Percentiles rank a stretch among this genome's conserved stretches.
Conservation (phyloP, 2,888 invertebrate genomes). For the Harpagoxenus sublaevis region DNA sequence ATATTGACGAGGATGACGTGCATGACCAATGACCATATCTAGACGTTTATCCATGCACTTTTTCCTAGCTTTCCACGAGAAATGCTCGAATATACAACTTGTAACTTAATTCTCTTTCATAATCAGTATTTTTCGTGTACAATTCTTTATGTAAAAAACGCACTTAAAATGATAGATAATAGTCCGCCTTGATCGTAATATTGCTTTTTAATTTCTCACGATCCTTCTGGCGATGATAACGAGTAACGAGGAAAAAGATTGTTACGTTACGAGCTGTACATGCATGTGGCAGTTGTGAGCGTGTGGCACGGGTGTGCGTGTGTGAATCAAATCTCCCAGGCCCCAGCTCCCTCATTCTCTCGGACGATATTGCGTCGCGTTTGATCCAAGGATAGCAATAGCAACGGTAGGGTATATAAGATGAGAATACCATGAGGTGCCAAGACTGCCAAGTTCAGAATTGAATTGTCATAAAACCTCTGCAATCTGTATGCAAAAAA, state of each 20-base stretch:
- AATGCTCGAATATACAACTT: not conserved
- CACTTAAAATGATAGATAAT: not conserved
- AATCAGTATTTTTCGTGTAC: not conserved
- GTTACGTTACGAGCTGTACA: not conserved
- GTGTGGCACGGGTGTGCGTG: too few relatives aligned
- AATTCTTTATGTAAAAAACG: not conserved
- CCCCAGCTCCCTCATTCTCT: not conserved
- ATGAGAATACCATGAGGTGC: not conserved
- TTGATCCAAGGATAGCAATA: conserved; percentile 25
- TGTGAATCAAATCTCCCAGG: not conserved
- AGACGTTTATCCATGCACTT: not conserved
- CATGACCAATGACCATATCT: too few relatives aligned
- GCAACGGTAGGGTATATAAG: not conserved
- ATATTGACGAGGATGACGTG: not conserved
- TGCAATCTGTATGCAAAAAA: not conserved
- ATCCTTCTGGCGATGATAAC: not conserved
- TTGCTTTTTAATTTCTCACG: not conserved
- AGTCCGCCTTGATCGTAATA: not conserved
- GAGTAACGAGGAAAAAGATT: not conserved
- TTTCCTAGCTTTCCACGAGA: not conserved
- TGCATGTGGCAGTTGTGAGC: not conserved
- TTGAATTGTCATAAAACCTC: not conserved
- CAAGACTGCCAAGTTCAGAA: not conserved
- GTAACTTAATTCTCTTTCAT: not conserved
- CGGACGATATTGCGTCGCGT: conserved; percentile 16